Evolutionary conservation across 2,888 invertebrate species (phyloP).

Genomic region (Polylopha cassiicola): DNA sequence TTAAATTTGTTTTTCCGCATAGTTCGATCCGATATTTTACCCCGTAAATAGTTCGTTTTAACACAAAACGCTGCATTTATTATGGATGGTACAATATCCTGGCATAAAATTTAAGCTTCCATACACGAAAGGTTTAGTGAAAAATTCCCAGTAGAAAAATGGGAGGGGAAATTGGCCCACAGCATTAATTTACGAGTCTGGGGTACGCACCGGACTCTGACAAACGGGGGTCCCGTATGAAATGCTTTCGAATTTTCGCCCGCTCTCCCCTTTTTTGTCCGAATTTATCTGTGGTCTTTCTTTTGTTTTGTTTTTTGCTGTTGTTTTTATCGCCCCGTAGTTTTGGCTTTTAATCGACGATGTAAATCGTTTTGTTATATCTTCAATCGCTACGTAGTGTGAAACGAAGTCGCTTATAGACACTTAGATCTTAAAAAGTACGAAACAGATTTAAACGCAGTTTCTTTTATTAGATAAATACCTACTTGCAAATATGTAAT

Average conservation of each 20-base stretch:
- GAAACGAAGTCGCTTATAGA: too few species aligned
- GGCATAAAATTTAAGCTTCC: constrained; percentile 20
- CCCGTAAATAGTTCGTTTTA: too few species aligned
- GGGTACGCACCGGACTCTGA: constrained; percentile 32
- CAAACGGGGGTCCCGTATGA: constrained; percentile 42
- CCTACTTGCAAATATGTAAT: too few species aligned
- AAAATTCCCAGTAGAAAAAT: constrained; percentile 19
- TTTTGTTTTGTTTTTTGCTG: constrained; percentile 33
- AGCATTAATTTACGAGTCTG: constrained; percentile 34
- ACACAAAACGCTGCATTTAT: constrained; percentile 19
- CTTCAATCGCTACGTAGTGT: too few species aligned
- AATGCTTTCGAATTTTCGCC: constrained; percentile 44
- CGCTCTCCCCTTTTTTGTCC: constrained; percentile 41
- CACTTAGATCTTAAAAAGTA: too few species aligned
- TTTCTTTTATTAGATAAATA: too few species aligned
- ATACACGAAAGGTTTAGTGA: constrained; percentile 21
- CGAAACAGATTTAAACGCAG: too few species aligned
- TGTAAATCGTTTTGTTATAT: too few species aligned
- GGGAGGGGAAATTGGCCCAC: constrained; percentile 29
- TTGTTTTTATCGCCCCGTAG: constrained; percentile 27
- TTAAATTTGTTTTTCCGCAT: too few species aligned
- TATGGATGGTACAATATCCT: constrained; percentile 21
- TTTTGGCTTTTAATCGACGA: too few species aligned
- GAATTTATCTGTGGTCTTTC: constrained; percentile 48
- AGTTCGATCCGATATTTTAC: too few species aligned